A percentile compares a stretch with the other conserved stretches of the same genome.
These are phyloP conservation scores for Endomychus coccineus DNA, from an alignment of 2,888 invertebrate species.

Conservation along the genomic window DNA sequence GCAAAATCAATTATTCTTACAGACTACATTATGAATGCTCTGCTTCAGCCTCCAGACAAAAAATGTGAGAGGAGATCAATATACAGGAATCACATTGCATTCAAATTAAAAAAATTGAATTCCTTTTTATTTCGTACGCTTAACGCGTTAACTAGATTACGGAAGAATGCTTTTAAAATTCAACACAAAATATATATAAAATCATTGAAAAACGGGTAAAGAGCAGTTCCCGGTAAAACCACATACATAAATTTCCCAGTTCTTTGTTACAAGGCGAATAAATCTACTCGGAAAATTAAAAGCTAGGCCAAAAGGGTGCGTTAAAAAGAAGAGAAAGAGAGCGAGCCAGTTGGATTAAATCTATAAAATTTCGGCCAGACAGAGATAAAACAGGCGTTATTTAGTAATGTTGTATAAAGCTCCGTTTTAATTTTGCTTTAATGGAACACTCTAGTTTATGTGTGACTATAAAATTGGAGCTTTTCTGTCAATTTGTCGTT, in stretches of 20 bases:
- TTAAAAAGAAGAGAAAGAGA: background rate
- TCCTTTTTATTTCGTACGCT: conserved; percentile 1
- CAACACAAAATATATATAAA: background rate
- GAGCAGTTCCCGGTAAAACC: conserved; percentile 1
- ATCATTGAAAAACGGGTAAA: conserved; percentile 4
- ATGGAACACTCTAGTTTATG: no score
- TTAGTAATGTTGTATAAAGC: background rate
- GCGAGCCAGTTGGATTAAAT: background rate
- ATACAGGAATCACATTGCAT: no score
- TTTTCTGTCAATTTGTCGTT: background rate
- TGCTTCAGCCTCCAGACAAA: no score
- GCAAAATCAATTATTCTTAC: no score
- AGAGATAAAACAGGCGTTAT: background rate
- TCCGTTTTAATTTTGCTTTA: background rate
- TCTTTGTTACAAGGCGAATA: conserved; percentile 3
- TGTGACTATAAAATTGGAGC: no score
- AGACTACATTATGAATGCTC: no score
- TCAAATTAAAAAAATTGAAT: no score
- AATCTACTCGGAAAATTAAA: conserved; percentile 4
- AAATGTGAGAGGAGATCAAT: no score
- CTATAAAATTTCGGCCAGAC: background rate
- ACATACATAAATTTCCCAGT: conserved; percentile 2
- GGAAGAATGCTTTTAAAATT: conserved; percentile 2
- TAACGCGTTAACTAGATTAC: no score
- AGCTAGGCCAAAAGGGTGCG: background rate